Conservation (phyloP, 2,113 vertebrate species). For the Otocyon megalotis region DNA sequence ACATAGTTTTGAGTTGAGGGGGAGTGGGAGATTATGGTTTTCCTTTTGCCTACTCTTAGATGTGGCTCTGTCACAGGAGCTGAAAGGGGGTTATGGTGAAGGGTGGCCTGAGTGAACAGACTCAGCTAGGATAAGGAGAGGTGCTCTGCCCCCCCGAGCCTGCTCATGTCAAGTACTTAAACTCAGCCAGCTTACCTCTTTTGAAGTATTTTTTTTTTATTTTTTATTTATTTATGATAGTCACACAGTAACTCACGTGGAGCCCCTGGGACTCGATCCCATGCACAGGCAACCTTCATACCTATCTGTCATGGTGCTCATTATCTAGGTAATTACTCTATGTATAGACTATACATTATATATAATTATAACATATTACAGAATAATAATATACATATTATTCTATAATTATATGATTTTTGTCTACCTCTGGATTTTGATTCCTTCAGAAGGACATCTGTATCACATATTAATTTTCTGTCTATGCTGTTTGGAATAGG, state of each 20-base stretch:
- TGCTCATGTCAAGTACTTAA: not conserved
- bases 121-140: not conserved
- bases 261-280: too few relatives aligned
- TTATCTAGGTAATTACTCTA: not conserved
- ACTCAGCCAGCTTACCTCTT: not conserved
- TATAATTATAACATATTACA: not conserved
- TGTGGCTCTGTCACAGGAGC: not conserved
- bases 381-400: not conserved
- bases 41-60: not conserved
- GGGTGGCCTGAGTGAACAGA: not conserved
- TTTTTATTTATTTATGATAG: too few relatives aligned
- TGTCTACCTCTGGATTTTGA: not conserved
- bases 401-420: not conserved
- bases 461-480: not conserved
- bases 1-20: not conserved
- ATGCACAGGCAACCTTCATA: too few relatives aligned
- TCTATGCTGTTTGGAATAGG: not conserved
- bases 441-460: not conserved
- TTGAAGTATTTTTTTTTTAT: too few relatives aligned
- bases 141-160: accelerated
- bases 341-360: not conserved
- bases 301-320: not conserved
- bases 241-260: too few relatives aligned
- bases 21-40: not conserved
- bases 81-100: not conserved